A percentile compares a stretch with the other conserved stretches of the same genome.
Evolutionary conservation across 2,797 vertebrate species (phyloP).

Genomic region (Catharus ustulatus): DNA sequence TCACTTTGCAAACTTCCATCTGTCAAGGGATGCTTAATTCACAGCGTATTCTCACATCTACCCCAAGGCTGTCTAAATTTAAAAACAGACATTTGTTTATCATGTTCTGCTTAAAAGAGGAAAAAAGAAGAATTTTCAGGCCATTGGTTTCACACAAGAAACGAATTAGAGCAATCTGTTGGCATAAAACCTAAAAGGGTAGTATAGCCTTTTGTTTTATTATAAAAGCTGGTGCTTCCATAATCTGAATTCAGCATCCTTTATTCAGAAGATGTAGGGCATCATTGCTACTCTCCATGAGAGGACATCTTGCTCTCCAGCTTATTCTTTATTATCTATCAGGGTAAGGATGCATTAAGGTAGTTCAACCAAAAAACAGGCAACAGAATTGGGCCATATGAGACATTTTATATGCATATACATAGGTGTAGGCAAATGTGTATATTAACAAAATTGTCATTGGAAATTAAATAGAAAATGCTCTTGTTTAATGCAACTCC

Average conservation of each 20-base stretch:
- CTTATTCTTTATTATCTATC: neutral
- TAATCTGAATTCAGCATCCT: neutral
- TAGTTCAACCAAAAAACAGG: neutral
- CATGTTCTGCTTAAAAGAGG: conserved; percentile 34
- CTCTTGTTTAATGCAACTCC: neutral
- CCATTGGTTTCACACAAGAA: conserved; percentile 64
- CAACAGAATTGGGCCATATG: neutral
- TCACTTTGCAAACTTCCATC: conserved; percentile 77
- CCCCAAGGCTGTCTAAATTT: conserved; percentile 71
- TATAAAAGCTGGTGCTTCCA: neutral
- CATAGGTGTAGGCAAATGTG: fast-evolving
- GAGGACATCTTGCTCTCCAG: neutral
- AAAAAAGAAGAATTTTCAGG: conserved; percentile 40
- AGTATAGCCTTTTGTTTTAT: neutral
- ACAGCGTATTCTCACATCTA: conserved; percentile 70
- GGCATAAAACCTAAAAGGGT: neutral
- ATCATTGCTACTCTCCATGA: neutral
- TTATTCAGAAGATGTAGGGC: neutral
- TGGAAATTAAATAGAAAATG: neutral
- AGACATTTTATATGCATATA: neutral
- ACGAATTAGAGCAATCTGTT: conserved; percentile 5
- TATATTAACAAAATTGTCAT: neutral
- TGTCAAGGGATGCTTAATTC: conserved; percentile 77
- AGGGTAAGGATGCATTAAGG: neutral
- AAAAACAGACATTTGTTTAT: conserved; percentile 73